Base-by-base conservation (phyloP, 2,888 invertebrate species). In the Tyria jacobaeae region DNA sequence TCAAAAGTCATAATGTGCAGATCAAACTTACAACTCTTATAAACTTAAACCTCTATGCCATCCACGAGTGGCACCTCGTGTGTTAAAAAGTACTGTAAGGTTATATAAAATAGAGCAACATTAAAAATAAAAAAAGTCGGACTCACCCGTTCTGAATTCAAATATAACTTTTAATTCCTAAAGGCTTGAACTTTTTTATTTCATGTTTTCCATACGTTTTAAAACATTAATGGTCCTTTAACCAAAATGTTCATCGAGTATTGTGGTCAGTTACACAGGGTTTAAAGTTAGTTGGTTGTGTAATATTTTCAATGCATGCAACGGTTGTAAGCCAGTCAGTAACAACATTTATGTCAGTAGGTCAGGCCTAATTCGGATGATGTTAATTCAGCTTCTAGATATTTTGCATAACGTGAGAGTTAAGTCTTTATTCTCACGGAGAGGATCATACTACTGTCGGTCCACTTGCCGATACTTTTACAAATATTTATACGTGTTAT, bases 271-370 rank as follows among this genome's bases (percentile, higher is more conserved):
- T 21, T 21, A 10, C 44, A 44, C 21, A 44, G 21, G 21, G 17
- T 44, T 1, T 21, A 21, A 37, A 35, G 15, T 9, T 24, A 4
- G 15, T 21, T 37, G 15, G 31, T 9, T 53, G 10, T 35, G 24
- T 37, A 52, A 54, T 17, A 17, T 41, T 54, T 27, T 41, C 14
- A 54, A 41, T 41, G 7, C 14, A n/a, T n/a, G n/a, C n/a, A n/a
- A n/a, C n/a, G 41, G 17, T 25, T 41, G 6, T 56, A 70, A 64
- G 70, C 71, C 73, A 75, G 67, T 67, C 39, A 57, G 67, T 60
- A 67, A 60, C 61, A 66, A 52, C 54, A 64, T 58, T 47, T 48
- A 55, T 58, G 57, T 62, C 58, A 68, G 52, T 61, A 56, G 59
- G 74, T 48, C 57, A 49, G 34, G 27, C 51, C 41, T 58, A 51